Percentiles rank a stretch among this genome's conserved stretches.
Conservation (phyloP, 2,113 vertebrate species). For the Noctilio leporinus region DNA sequence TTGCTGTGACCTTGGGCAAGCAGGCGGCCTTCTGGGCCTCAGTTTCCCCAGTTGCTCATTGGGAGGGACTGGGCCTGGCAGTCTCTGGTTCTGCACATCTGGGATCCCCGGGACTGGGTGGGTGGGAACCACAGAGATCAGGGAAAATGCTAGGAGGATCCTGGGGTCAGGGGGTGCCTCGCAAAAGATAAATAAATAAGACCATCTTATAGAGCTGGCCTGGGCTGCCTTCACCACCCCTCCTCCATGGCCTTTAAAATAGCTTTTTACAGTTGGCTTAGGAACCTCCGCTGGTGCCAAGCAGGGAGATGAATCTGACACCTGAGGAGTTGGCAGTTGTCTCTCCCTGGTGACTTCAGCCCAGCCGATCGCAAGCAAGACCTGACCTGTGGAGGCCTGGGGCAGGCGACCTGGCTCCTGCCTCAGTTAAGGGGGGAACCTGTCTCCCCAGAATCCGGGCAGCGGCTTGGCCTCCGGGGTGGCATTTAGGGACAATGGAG, state of each 20-base stretch:
- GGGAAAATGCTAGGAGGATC: not conserved
- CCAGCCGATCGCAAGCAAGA: not conserved
- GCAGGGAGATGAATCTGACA: not conserved
- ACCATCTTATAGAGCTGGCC: not conserved
- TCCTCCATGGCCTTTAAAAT: not conserved
- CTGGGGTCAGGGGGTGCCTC: too few species aligned
- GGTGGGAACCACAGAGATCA: not conserved
- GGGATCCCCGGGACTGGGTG: not conserved
- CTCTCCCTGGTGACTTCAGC: not conserved
- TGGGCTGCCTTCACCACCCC: too few species aligned
- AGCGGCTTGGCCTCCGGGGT: not conserved
- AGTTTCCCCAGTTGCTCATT: not conserved
- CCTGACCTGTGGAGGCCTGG: accelerated
- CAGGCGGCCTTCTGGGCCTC: not conserved
- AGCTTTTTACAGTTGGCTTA: not conserved
- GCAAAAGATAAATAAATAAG: not conserved
- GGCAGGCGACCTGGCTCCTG: accelerated
- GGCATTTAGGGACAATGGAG: accelerated
- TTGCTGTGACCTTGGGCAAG: not conserved
- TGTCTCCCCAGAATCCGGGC: accelerated
- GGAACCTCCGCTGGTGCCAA: not conserved
- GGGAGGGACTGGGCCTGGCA: not conserved
- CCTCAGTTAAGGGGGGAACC: accelerated
- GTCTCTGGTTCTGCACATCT: not conserved
- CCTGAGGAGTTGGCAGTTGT: not conserved